Evolutionary conservation across 2,113 vertebrate genomes (phyloP).

Genomic region (Noturus placidus): DNA sequence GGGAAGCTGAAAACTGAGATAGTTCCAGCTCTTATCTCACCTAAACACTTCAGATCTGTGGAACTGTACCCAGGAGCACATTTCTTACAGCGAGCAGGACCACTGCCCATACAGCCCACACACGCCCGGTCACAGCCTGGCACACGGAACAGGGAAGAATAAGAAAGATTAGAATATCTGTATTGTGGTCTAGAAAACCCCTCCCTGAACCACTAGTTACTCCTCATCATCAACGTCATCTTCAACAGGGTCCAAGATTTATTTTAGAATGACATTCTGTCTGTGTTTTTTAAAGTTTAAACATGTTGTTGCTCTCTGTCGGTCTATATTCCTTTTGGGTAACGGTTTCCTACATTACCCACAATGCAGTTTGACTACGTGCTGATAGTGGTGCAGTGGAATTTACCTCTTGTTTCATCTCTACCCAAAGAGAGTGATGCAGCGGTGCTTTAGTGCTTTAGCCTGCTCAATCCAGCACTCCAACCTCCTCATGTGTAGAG

Average conservation of each 20-base stretch:
- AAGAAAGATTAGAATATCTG: neutral
- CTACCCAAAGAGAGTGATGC: too few relatives aligned
- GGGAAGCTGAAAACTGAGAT: neutral
- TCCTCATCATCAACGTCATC: neutral
- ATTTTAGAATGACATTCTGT: neutral
- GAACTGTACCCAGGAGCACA: conserved; percentile 88
- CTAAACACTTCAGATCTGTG: conserved; percentile 85
- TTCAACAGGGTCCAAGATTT: neutral
- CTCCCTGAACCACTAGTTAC: neutral
- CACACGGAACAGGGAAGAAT: neutral
- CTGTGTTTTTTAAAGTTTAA: neutral
- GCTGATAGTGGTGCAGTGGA: neutral
- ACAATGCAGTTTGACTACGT: neutral
- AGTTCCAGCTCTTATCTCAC: conserved; percentile 65
- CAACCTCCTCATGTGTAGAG: neutral
- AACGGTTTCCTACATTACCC: neutral
- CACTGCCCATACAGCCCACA: conserved; percentile 87
- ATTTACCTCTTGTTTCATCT: neutral
- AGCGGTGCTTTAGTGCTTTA: neutral
- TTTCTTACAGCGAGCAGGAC: conserved; percentile 86
- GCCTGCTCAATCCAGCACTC: neutral
- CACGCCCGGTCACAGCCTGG: conserved; percentile 88
- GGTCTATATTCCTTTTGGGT: neutral
- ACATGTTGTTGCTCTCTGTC: neutral
- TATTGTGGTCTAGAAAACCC: neutral